Evolutionary conservation across 2,797 vertebrate species (phyloP).

Genomic region (Gastrophryne carolinensis): DNA sequence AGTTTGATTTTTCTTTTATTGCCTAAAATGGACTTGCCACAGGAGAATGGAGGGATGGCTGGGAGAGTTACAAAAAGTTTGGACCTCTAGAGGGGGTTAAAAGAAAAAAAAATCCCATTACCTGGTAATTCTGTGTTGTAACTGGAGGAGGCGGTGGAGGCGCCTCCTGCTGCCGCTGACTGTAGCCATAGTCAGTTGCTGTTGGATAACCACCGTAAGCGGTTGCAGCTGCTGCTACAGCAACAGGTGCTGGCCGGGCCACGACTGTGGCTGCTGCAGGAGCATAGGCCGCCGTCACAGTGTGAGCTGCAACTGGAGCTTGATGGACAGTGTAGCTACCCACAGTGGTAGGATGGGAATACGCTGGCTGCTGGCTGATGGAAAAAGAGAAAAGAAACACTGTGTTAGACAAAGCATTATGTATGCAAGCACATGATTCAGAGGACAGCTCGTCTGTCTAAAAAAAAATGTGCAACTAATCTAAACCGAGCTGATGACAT

Average conservation of each 20-base stretch:
- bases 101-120: no score
- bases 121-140: slow-evolving; percentile 97
- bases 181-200: slow-evolving; percentile 89
- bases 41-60: no score
- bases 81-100: no score
- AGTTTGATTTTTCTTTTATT: no score
- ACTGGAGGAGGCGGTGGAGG: slow-evolving; percentile 93
- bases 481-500: no score
- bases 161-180: slow-evolving; percentile 91
- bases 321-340: slow-evolving; percentile 98
- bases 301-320: slow-evolving; percentile 92
- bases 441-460: no score
- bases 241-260: slow-evolving; percentile 86
- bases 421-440: no score
- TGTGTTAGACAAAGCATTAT: no score
- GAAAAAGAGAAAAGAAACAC: slow-evolving; percentile 4
- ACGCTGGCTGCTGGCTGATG: slow-evolving; percentile 90
- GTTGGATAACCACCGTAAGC: slow-evolving; percentile 90
- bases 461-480: no score
- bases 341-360: slow-evolving; percentile 96
- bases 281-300: slow-evolving; percentile 91
- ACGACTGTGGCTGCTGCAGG: slow-evolving; percentile 90
- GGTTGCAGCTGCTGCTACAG: slow-evolving; percentile 88
- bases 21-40: no score
- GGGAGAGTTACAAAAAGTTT: no score